Conservation (phyloP, 1,140 invertebrate species). For the Drosophila busckii region DNA sequence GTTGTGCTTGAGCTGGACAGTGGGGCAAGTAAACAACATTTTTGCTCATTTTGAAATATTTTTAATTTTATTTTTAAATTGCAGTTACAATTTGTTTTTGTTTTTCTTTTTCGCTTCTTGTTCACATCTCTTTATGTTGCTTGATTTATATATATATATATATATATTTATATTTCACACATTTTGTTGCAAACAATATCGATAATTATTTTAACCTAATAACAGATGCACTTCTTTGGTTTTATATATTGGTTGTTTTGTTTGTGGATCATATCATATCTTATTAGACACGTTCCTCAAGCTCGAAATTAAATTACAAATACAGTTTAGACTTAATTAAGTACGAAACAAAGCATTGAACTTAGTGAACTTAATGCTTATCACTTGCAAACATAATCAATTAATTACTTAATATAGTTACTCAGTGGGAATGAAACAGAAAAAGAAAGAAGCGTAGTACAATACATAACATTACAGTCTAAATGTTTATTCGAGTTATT, state of each 20-base stretch:
- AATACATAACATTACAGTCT: slow-evolving; percentile 63
- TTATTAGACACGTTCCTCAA: slow-evolving; percentile 26
- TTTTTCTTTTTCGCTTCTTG: slow-evolving; percentile 39
- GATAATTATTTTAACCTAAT: slow-evolving; percentile 72
- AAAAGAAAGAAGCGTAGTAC: slow-evolving; percentile 47
- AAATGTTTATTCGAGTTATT: slow-evolving; percentile 44
- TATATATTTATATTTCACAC: slow-evolving; percentile 58
- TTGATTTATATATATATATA: slow-evolving; percentile 51
- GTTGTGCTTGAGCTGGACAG: slow-evolving; percentile 7
- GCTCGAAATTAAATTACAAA: slow-evolving; percentile 63
- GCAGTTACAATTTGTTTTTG: slow-evolving; percentile 63
- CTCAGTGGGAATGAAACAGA: slow-evolving; percentile 18
- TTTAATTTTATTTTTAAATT: slow-evolving; percentile 71
- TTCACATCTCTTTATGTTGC: slow-evolving; percentile 41
- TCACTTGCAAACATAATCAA: slow-evolving; percentile 44
- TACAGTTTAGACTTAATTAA: slow-evolving; percentile 57
- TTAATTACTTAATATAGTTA: too few species aligned
- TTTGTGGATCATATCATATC: slow-evolving; percentile 12
- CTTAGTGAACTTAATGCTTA: slow-evolving; percentile 49
- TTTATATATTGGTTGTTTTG: slow-evolving; percentile 14
- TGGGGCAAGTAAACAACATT: slow-evolving; percentile 1
- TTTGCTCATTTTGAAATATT: slow-evolving; percentile 63
- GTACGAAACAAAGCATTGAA: slow-evolving; percentile 60
- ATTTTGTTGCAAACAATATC: slow-evolving; percentile 71
- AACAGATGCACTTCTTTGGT: slow-evolving; percentile 53